Evolutionary conservation across 2,113 vertebrate genomes (phyloP).

Genomic region (Bos javanicus): DNA sequence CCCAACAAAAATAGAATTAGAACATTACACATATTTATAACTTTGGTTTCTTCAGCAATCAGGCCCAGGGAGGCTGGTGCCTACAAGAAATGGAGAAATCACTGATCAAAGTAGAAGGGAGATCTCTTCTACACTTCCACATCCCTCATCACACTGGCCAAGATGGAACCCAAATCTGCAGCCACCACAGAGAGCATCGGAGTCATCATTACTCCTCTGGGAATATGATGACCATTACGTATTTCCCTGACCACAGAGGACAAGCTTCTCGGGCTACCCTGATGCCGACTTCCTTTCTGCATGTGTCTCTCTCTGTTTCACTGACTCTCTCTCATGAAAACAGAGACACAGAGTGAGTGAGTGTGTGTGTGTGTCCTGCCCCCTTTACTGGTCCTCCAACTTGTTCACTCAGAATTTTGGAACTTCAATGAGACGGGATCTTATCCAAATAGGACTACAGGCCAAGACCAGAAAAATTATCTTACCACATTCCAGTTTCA

Average conservation of each 20-base stretch:
- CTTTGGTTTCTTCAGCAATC: neutral
- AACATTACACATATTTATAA: neutral
- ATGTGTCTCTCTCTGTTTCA: neutral
- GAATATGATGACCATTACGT: neutral
- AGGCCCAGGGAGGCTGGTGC: neutral
- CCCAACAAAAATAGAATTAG: neutral
- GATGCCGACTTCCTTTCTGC: neutral
- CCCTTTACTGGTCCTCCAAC: neutral
- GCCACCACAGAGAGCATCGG: neutral
- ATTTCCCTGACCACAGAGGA: neutral
- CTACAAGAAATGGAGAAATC: neutral
- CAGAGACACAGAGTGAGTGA: neutral
- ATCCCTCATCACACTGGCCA: neutral
- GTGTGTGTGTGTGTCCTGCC: neutral
- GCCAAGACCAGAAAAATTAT: neutral
- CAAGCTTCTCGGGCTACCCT: neutral
- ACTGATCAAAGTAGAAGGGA: neutral
- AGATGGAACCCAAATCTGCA: neutral
- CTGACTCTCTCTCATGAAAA: neutral
- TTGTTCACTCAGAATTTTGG: neutral
- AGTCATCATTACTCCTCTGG: neutral
- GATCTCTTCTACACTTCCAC: neutral
- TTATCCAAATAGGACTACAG: neutral
- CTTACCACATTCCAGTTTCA: neutral
- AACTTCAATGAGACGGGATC: neutral